Conservation (phyloP, 2,888 invertebrate species). For the Tetranychus truncatus region DNA sequence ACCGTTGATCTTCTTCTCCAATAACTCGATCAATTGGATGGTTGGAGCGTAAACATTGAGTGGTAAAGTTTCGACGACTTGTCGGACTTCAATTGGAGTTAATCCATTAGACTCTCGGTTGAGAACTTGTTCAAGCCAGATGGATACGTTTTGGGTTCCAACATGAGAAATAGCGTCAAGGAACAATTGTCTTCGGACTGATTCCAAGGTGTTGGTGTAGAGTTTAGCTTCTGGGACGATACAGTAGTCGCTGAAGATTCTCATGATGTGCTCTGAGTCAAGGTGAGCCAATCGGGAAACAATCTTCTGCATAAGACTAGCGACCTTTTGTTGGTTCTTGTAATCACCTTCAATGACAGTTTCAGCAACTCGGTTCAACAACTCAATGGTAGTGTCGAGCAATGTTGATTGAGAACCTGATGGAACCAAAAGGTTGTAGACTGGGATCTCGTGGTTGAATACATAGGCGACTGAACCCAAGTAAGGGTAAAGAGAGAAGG, state of each 20-base stretch:
- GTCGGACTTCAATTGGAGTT: slow-evolving; percentile 24
- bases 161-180: slow-evolving; percentile 29
- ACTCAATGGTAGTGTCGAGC: neutral
- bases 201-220: slow-evolving; percentile 21
- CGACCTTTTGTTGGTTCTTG: neutral
- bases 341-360: neutral
- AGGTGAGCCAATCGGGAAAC: slow-evolving; percentile 26
- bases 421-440: neutral
- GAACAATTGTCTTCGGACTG: slow-evolving; percentile 29
- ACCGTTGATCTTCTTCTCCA: neutral
- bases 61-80: slow-evolving; percentile 29
- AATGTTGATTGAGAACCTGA: neutral
- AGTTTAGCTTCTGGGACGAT: neutral
- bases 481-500: neutral
- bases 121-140: slow-evolving; percentile 28
- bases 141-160: slow-evolving; percentile 32
- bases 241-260: neutral
- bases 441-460: neutral
- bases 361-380: neutral
- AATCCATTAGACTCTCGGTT: slow-evolving; percentile 29
- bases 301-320: neutral
- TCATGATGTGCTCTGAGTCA: slow-evolving; percentile 19
- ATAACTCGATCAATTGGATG: slow-evolving; percentile 16
- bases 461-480: neutral
- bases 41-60: slow-evolving; percentile 29